These are phyloP conservation scores for Carollia perspicillata DNA, from an alignment of 2,113 vertebrate genomes.

Conservation along the genomic window DNA sequence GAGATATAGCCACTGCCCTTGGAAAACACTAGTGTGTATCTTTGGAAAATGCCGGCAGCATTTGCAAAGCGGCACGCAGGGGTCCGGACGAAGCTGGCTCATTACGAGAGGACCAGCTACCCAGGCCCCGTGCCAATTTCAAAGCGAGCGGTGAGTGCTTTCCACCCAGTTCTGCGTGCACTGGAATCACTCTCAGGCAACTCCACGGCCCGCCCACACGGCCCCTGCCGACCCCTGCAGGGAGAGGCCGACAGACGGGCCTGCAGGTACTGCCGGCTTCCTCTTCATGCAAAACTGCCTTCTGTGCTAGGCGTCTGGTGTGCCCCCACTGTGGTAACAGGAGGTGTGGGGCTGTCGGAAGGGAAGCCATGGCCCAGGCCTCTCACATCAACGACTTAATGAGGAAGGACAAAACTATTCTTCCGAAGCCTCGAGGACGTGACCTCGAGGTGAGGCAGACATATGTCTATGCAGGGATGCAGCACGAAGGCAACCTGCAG, in stretches of 20 bases:
- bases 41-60: background rate
- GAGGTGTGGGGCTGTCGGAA: background rate
- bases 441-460: background rate
- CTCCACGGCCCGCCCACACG: background rate
- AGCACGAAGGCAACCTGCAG: background rate
- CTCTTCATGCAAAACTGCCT: background rate
- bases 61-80: background rate
- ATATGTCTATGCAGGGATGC: fast-evolving
- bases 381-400: background rate
- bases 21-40: constrained; percentile 9
- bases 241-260: background rate
- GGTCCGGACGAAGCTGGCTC: background rate
- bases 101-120: background rate
- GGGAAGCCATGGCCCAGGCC: background rate
- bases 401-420: background rate
- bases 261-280: background rate
- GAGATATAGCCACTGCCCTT: background rate
- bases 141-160: background rate
- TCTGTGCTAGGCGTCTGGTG: background rate
- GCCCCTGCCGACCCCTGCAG: background rate
- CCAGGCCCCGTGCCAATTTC: background rate
- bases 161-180: background rate
- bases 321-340: background rate
- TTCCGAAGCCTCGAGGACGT: background rate
- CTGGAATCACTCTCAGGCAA: background rate